These are phyloP conservation scores for Periophthalmus magnuspinnatus DNA, from an alignment of 2,797 vertebrate species.

Conservation along the genomic window DNA sequence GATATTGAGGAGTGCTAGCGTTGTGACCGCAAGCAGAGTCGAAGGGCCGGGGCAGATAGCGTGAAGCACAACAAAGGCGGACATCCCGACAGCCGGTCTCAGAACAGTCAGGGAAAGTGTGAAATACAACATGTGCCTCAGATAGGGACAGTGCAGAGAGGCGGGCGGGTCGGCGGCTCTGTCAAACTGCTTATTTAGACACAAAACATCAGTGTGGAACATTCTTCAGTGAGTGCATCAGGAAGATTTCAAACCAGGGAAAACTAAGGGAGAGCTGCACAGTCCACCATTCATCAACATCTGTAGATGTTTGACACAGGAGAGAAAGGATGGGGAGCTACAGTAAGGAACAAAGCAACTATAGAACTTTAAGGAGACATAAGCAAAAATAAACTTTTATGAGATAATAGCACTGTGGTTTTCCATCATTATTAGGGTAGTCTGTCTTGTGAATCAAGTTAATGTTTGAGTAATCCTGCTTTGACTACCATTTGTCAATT, in stretches of 20 bases:
- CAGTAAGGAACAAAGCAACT: not conserved
- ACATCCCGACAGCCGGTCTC: slow-evolving; percentile 81
- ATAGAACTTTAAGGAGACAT: not conserved
- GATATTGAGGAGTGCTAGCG: slow-evolving; percentile 98
- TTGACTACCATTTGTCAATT: no score
- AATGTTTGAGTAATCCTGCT: no score
- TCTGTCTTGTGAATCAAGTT: no score
- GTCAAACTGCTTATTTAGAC: slow-evolving; percentile 75
- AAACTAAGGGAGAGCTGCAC: slow-evolving; percentile 14
- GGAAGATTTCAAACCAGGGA: slow-evolving; percentile 54
- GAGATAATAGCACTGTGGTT: no score
- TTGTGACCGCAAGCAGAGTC: slow-evolving; percentile 89
- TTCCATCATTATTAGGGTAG: no score
- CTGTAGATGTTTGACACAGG: not conserved
- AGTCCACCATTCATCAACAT: not conserved
- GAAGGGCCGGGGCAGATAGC: slow-evolving; percentile 85
- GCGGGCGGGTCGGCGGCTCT: slow-evolving; percentile 76
- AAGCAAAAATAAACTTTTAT: not conserved
- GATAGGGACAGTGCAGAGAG: slow-evolving; percentile 73
- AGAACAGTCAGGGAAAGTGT: slow-evolving; percentile 66
- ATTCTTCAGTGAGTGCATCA: slow-evolving; percentile 53
- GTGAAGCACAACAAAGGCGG: slow-evolving; percentile 90
- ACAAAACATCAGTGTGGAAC: slow-evolving; percentile 74
- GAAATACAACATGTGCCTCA: slow-evolving; percentile 81
- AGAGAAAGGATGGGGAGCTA: not conserved